Percentiles rank a stretch among this genome's conserved stretches.
Conservation (phyloP, 2,888 invertebrate genomes). For the Endomychus coccineus region DNA sequence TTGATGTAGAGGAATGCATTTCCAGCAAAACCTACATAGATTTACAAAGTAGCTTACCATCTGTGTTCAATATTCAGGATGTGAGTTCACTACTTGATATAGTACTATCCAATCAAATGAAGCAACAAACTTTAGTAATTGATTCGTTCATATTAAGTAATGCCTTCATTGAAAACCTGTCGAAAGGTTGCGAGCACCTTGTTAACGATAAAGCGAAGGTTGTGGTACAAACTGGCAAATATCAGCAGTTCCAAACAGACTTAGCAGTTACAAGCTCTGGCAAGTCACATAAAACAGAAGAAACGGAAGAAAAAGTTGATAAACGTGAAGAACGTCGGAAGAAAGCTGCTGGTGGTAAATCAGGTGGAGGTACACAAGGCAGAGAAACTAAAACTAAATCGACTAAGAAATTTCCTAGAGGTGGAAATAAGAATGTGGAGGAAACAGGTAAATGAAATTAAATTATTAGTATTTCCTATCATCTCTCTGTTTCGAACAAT, state of each 20-base stretch:
- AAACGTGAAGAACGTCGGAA: constrained; percentile 82
- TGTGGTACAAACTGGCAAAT: constrained; percentile 63
- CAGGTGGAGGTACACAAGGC: constrained; percentile 88
- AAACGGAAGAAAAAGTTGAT: constrained; percentile 49
- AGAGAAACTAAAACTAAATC: constrained; percentile 93
- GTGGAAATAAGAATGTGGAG: constrained; percentile 55
- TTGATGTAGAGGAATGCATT: constrained; percentile 78
- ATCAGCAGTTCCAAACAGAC: constrained; percentile 66
- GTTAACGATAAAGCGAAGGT: constrained; percentile 60
- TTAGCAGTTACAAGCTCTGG: constrained; percentile 30
- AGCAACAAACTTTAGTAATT: constrained; percentile 51
- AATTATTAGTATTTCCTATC: too few species aligned
- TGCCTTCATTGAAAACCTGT: constrained; percentile 60
- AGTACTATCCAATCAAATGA: constrained; percentile 53
- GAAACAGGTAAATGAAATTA: too few species aligned
- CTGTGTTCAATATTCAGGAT: constrained; percentile 71
- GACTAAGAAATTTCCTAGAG: constrained; percentile 73
- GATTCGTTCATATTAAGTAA: constrained; percentile 58
- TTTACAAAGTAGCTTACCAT: constrained; percentile 72
- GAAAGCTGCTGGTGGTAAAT: constrained; percentile 80
- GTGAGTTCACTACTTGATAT: constrained; percentile 63
- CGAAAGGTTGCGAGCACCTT: constrained; percentile 59
- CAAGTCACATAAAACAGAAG: constrained; percentile 34
- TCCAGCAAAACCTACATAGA: constrained; percentile 75
- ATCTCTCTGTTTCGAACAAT: constrained; percentile 4